Conservation (phyloP, 2,113 vertebrate genomes). For the Paramisgurnus dabryanus region DNA sequence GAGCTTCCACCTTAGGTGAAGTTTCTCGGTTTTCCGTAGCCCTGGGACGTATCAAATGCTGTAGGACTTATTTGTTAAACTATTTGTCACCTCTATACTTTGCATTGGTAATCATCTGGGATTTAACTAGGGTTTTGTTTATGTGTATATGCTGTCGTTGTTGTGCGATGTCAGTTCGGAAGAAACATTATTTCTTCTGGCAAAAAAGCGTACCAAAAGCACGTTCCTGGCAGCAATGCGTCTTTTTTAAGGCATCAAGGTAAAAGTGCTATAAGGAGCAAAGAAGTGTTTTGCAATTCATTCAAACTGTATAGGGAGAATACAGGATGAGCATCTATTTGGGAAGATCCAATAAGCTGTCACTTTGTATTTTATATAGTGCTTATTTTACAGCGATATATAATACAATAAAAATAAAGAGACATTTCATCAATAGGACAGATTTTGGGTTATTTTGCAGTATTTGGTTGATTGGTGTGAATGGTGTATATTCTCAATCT, state of each 20-base stretch:
- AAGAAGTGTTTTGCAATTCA: conserved; percentile 10
- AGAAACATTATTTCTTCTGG: conserved; percentile 14
- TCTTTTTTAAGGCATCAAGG: conserved; percentile 23
- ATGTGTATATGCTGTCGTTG: conserved; percentile 27
- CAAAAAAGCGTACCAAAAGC: conserved; percentile 24
- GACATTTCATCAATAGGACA: background rate
- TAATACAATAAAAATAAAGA: background rate
- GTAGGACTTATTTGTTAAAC: conserved; percentile 34
- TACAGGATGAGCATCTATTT: background rate
- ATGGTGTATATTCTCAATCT: background rate
- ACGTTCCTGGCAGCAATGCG: conserved; percentile 22
- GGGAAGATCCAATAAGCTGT: background rate
- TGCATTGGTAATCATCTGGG: conserved; percentile 35
- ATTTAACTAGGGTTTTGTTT: conserved; percentile 35
- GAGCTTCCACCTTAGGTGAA: conserved; percentile 4
- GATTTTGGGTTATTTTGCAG: background rate
- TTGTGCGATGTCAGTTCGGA: conserved; percentile 1
- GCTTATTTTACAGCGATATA: background rate
- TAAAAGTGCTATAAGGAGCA: conserved; percentile 1
- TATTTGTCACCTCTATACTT: conserved; percentile 35
- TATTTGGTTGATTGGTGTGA: background rate
- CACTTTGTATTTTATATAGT: background rate
- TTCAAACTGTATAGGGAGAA: background rate
- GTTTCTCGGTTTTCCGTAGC: conserved; percentile 24
- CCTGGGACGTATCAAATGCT: conserved; percentile 33